Percentiles rank a stretch among this genome's conserved stretches.
Conservation (phyloP, 2,888 invertebrate species). For the Cephonodes hylas region DNA sequence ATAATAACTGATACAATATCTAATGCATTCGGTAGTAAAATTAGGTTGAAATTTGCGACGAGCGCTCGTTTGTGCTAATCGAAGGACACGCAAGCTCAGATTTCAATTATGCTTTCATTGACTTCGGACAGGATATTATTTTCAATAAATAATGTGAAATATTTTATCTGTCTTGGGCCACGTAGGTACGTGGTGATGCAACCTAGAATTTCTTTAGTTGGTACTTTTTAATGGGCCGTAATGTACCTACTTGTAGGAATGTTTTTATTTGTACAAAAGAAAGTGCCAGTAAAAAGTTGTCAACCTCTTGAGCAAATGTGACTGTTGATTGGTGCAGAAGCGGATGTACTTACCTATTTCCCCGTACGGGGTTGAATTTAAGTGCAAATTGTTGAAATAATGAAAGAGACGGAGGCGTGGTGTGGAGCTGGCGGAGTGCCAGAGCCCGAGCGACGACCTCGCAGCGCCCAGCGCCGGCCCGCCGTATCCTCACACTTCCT, state of each 20-base stretch:
- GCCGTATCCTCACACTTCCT: slow-evolving; percentile 41
- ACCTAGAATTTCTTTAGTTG: no score
- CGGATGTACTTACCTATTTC: background rate
- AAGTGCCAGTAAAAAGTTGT: background rate
- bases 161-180: background rate
- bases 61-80: slow-evolving; percentile 57
- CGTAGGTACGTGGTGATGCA: no score
- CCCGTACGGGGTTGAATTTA: slow-evolving; percentile 22
- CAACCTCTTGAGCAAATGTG: background rate
- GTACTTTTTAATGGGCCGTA: no score
- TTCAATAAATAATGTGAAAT: background rate
- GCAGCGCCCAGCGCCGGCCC: slow-evolving; percentile 22
- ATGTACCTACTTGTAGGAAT: no score
- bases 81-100: slow-evolving; percentile 45
- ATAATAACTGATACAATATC: slow-evolving; percentile 12
- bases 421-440: slow-evolving; percentile 61
- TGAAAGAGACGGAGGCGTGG: slow-evolving; percentile 48
- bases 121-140: slow-evolving; percentile 26
- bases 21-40: slow-evolving; percentile 8
- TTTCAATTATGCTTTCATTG: slow-evolving; percentile 61
- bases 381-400: slow-evolving; percentile 60
- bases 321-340: background rate
- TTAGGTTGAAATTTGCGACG: slow-evolving; percentile 22
- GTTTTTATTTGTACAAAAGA: background rate
- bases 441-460: slow-evolving; percentile 55